Conservation (phyloP, 1,140 invertebrate species). For the Sminthurinus signatus region DNA sequence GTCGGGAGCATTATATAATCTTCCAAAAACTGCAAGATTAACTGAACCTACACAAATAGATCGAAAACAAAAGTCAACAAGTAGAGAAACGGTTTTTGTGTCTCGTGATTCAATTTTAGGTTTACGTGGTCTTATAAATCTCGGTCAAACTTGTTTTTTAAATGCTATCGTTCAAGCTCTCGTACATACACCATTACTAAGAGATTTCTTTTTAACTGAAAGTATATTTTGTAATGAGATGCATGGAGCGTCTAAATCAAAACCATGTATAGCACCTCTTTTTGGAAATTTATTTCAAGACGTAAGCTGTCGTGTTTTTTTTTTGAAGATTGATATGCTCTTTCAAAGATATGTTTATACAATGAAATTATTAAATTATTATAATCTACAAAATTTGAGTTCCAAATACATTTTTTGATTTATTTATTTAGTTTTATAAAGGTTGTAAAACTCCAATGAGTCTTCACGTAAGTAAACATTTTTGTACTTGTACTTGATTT, state of each 20-base stretch:
- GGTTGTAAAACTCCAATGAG: constrained; percentile 80
- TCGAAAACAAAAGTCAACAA: neutral
- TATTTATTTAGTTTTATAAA: constrained; percentile 64
- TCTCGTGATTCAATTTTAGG: constrained; percentile 47
- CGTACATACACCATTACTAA: constrained; percentile 85
- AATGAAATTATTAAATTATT: neutral
- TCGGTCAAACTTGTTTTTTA: constrained; percentile 99
- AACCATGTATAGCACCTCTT: constrained; percentile 28
- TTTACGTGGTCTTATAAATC: constrained; percentile 84
- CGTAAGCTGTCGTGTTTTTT: constrained; percentile 35
- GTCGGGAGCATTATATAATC: constrained; percentile 45
- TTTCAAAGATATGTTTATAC: too few species aligned
- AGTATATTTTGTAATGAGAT: constrained; percentile 51
- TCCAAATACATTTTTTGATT: neutral
- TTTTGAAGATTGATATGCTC: too few species aligned
- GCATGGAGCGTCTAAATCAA: constrained; percentile 35
- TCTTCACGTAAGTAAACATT: too few species aligned
- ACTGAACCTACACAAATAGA: too few species aligned
- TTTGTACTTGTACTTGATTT: too few species aligned
- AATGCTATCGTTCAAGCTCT: constrained; percentile 95
- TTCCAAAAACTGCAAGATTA: constrained; percentile 9
- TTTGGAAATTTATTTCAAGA: constrained; percentile 44
- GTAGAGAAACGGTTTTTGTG: neutral
- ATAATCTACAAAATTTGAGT: neutral
- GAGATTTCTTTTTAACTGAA: constrained; percentile 94